Evolutionary conservation across 1,140 invertebrate genomes (phyloP), one percentile per base, ranked within the genome.

Genomic region (Drosophila simulans): DNA sequence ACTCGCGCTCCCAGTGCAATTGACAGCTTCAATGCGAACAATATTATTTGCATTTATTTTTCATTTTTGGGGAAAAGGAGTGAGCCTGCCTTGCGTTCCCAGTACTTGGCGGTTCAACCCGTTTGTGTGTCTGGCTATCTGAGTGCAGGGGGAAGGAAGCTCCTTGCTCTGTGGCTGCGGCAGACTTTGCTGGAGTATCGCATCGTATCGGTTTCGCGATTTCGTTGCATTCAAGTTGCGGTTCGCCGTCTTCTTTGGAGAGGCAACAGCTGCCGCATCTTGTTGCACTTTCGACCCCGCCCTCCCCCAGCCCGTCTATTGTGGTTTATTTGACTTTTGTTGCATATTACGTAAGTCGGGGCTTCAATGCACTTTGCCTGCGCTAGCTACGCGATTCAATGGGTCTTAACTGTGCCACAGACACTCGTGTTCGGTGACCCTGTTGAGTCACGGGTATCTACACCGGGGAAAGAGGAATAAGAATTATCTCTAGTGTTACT

Each of bases 1-100:
- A 56, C 42, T 22, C 39, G 22, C 57, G 39, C 45, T 43, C 49
- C 54, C 27, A 54, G 57, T 77, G 78, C 74, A 85, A 85, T 82
- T 85, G 82, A 88, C 78, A 78, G 75, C 63, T 81, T 74, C 71
- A 74, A 88, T 78, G 58, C 52, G 74, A 78, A 82, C 82, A 64
- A 71, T 60, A 71, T 78, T 82, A 78, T 82, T 85, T 85, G 83
- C 83, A 88, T 88, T 88, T 82, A 88, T 74, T 74, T 52, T 48
- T 66, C 43, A 46, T 64, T 73, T 56, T 48, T 45, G 25, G 51
- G 17, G 13, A 49, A 37, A 69, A 40, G 51, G n/a, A 68, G 43
- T 17, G 20, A 13, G 57, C 31, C 25, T 20, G 45, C 43, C 25
- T n/a, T 46, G 31, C 42, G 46, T 45, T 70, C 64, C 20, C 66